These are phyloP conservation scores for Mus caroli DNA, from an alignment of 2,797 vertebrate genomes.

Conservation along the genomic window DNA sequence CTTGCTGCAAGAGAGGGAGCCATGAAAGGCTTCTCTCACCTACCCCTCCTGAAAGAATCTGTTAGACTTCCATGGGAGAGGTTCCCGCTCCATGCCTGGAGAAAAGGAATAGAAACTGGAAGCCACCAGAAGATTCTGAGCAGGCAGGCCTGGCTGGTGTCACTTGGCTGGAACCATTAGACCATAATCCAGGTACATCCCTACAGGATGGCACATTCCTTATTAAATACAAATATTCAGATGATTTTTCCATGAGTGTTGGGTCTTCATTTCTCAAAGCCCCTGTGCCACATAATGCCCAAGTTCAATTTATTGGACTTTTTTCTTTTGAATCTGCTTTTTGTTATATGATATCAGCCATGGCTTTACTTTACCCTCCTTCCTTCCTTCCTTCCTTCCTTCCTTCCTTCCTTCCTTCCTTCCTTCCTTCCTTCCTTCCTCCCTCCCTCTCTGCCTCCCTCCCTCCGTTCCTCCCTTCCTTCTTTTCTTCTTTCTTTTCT, in stretches of 20 bases:
- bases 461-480: neutral
- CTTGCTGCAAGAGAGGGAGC: neutral
- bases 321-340: neutral
- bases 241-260: neutral
- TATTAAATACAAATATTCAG: neutral
- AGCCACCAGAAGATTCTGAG: neutral
- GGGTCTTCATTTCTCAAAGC: conserved; percentile 3
- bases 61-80: neutral
- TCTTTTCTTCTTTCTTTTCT: neutral
- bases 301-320: neutral
- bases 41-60: neutral
- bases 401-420: neutral
- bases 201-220: neutral
- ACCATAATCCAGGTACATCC: neutral
- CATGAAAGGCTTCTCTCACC: neutral
- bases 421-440: neutral
- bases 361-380: neutral
- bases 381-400: neutral
- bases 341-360: neutral
- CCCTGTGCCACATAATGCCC: neutral
- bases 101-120: neutral
- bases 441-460: neutral
- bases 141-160: neutral
- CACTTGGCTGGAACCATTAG: neutral
- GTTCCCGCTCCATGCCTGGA: neutral